These are phyloP conservation scores for Chionoecetes opilio DNA, from an alignment of 1,140 invertebrate species.

Conservation along the genomic window DNA sequence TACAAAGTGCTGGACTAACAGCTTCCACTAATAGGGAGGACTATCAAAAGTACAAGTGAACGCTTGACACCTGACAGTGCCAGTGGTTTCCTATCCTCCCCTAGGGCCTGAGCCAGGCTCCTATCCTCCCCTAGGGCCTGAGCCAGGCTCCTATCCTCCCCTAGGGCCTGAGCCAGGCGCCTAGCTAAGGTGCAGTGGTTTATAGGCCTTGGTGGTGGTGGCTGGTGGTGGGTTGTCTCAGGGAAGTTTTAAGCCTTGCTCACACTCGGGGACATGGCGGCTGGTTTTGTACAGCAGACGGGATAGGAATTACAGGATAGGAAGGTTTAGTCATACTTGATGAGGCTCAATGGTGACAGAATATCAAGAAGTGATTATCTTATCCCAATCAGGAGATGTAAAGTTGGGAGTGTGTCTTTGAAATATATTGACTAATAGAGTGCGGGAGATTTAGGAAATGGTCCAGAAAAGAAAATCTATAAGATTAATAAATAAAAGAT, in stretches of 20 bases:
- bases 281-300: slow-evolving; percentile 76
- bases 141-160: no score
- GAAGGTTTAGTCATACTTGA: slow-evolving; percentile 55
- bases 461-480: slow-evolving; percentile 57
- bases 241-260: slow-evolving; percentile 73
- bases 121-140: no score
- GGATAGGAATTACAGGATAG: slow-evolving; percentile 69
- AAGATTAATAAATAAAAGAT: slow-evolving; percentile 40
- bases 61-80: slow-evolving; percentile 58
- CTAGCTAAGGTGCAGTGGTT: slow-evolving; percentile 57
- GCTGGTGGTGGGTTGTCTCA: slow-evolving; percentile 76
- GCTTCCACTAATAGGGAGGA: neutral
- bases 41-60: slow-evolving; percentile 44
- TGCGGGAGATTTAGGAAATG: slow-evolving; percentile 32
- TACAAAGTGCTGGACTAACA: slow-evolving; percentile 55
- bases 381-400: slow-evolving; percentile 43
- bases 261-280: slow-evolving; percentile 73
- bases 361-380: slow-evolving; percentile 40
- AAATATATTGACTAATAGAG: slow-evolving; percentile 6
- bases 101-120: slow-evolving; percentile 2
- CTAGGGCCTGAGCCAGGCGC: slow-evolving; percentile 36
- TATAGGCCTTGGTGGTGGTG: slow-evolving; percentile 68
- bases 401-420: neutral
- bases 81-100: slow-evolving; percentile 34
- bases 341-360: slow-evolving; percentile 60